Evolutionary conservation across 2,888 invertebrate genomes (phyloP).

Genomic region (Julus scanicus): DNA sequence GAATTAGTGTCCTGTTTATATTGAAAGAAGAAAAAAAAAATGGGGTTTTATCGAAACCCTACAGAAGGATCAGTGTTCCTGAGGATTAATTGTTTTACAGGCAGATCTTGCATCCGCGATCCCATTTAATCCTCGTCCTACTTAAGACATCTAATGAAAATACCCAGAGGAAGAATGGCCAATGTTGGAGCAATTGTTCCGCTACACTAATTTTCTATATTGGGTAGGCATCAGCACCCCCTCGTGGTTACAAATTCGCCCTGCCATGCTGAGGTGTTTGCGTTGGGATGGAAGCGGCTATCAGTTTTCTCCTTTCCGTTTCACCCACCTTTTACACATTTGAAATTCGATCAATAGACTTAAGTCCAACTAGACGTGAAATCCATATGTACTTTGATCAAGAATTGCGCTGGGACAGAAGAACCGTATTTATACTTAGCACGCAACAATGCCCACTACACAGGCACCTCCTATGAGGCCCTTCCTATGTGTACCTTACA

Average conservation of each 20-base stretch:
- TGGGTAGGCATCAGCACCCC: slow-evolving; percentile 47
- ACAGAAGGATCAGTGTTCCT: slow-evolving; percentile 49
- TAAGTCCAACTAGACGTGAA: slow-evolving; percentile 50
- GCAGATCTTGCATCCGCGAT: slow-evolving; percentile 50
- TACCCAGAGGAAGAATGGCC: slow-evolving; percentile 48
- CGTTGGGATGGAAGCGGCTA: neutral
- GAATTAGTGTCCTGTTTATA: neutral
- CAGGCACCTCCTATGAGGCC: neutral
- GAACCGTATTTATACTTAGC: slow-evolving; percentile 46
- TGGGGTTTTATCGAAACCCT: slow-evolving; percentile 46
- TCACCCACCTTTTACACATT: slow-evolving; percentile 46
- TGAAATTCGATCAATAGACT: slow-evolving; percentile 51
- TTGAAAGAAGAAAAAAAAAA: neutral
- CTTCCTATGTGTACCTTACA: neutral
- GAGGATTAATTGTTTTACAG: slow-evolving; percentile 53
- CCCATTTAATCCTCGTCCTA: slow-evolving; percentile 50
- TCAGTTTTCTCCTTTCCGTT: slow-evolving; percentile 37
- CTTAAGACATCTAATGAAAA: slow-evolving; percentile 53
- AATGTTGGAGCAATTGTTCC: slow-evolving; percentile 13
- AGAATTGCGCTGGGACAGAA: slow-evolving; percentile 46
- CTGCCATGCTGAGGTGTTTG: slow-evolving; percentile 8
- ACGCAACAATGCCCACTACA: neutral
- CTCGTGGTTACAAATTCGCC: slow-evolving; percentile 12
- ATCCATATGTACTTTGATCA: slow-evolving; percentile 52
- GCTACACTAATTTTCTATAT: slow-evolving; percentile 41